These are phyloP conservation scores for Heliconius melpomene DNA, from an alignment of 1,140 invertebrate genomes.

Conservation along the genomic window DNA sequence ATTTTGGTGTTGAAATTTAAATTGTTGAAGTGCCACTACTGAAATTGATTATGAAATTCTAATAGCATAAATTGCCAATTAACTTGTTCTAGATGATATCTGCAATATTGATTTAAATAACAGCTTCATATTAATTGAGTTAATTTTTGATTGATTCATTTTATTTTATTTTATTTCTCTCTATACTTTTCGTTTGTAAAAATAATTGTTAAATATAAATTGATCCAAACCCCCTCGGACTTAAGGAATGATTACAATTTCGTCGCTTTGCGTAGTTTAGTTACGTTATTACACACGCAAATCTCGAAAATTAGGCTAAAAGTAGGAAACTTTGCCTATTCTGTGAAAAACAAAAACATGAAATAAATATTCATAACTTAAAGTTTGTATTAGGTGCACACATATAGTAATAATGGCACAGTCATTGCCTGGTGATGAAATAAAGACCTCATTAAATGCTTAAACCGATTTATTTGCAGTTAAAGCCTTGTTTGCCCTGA, in stretches of 20 bases:
- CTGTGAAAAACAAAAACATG: not conserved
- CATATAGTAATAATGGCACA: not conserved
- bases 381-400: not conserved
- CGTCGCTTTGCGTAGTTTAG: too few relatives aligned
- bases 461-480: slow-evolving; percentile 45
- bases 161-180: too few relatives aligned
- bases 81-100: not conserved
- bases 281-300: too few relatives aligned
- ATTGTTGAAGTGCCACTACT: not conserved
- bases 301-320: too few relatives aligned
- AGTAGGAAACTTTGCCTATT: too few relatives aligned
- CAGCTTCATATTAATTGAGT: not conserved
- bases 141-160: too few relatives aligned
- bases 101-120: not conserved
- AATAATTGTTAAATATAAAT: too few relatives aligned
- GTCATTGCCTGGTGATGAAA: slow-evolving; percentile 37
- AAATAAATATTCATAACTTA: not conserved
- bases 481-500: slow-evolving; percentile 44
- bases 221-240: too few relatives aligned
- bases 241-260: too few relatives aligned
- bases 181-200: too few relatives aligned
- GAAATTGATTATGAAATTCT: slow-evolving; percentile 9
- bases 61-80: not conserved
- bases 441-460: slow-evolving; percentile 45
- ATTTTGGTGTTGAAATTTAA: not conserved